Evolutionary conservation across 2,888 invertebrate genomes (phyloP).

Genomic region (Eurytoma californica): DNA sequence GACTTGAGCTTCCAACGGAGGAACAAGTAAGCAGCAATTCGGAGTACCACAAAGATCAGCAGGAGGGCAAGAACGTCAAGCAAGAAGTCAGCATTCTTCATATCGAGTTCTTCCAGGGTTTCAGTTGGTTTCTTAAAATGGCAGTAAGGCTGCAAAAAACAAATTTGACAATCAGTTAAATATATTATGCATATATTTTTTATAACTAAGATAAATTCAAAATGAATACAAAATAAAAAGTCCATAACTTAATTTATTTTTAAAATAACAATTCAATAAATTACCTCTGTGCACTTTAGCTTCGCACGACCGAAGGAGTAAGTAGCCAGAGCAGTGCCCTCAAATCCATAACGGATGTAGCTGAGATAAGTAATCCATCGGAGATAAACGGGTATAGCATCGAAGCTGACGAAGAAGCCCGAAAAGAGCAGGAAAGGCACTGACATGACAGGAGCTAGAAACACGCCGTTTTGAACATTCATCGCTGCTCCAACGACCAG

Average conservation of each 20-base stretch:
- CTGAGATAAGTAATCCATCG: conserved; percentile 97
- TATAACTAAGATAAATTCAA: neutral
- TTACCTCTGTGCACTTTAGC: conserved; percentile 86
- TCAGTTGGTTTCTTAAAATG: conserved; percentile 89
- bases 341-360: conserved; percentile 96
- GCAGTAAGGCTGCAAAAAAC: conserved; percentile 82
- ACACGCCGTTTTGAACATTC: conserved; percentile 96
- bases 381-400: conserved; percentile 95
- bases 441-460: conserved; percentile 96
- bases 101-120: conserved; percentile 91
- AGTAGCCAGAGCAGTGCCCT: conserved; percentile 93
- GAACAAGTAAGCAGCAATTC: conserved; percentile 89
- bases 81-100: conserved; percentile 86
- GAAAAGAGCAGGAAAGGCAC: conserved; percentile 97
- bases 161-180: neutral
- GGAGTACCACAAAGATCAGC: conserved; percentile 86
- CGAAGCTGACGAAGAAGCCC: conserved; percentile 97
- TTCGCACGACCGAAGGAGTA: conserved; percentile 90
- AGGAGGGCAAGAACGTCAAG: conserved; percentile 88
- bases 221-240: conserved; percentile 6
- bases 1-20: conserved; percentile 91
- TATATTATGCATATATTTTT: neutral
- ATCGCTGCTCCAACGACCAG: conserved; percentile 96
- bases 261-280: conserved; percentile 6
- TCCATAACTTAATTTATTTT: neutral